Evolutionary conservation across 2,113 vertebrate genomes (phyloP), one percentile per base, ranked within the genome.

Genomic region (Sciurus niger): DNA sequence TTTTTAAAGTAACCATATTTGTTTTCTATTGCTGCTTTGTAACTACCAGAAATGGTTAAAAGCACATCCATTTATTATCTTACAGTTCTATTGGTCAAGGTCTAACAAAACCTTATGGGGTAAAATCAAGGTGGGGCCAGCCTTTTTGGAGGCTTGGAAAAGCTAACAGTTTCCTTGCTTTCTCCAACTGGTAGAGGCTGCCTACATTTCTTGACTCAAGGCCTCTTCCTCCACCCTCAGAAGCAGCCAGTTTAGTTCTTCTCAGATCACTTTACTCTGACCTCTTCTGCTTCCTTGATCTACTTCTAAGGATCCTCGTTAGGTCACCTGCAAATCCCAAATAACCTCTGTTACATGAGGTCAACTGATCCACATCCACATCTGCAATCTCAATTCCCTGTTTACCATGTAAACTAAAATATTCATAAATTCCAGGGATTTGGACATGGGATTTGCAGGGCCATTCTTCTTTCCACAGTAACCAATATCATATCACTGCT

Each of bases 211-310:
- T 76, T 85, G 17, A 34, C 12, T 82, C 28, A 13, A 14, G 18
- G 32, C 3, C 8, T 46, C 20, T 58, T n/a, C n/a, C 9, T 58
- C 24, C 32, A 34, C 53, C 51, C 84, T 90, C 48, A 88, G 17
- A 2, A 34, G 28, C 13, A 58, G 4, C 2, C 17, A 28, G 12
- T 4, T 0, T 2, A 63, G 16, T 43, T 6, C 32, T 32, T 48
- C 60, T 51, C 6, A 51, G 0, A 22, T 5, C 0, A 0, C 3
- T 30, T 67, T 6, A n/a, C 1, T 89, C 32, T 80, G n/a, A 40
- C 51, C 34, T 60, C 2, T 89, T 76, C 28, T 94, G 1, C 5
- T 7, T 95, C 30, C 16, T 4, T 65, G 4, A 60, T 63, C 25
- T 16, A 32, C 6, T 60, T 46, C 2, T 77, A 51, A 43, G 40